These are phyloP conservation scores for Ips typographus DNA, from an alignment of 1,140 invertebrate species.

Conservation along the genomic window DNA sequence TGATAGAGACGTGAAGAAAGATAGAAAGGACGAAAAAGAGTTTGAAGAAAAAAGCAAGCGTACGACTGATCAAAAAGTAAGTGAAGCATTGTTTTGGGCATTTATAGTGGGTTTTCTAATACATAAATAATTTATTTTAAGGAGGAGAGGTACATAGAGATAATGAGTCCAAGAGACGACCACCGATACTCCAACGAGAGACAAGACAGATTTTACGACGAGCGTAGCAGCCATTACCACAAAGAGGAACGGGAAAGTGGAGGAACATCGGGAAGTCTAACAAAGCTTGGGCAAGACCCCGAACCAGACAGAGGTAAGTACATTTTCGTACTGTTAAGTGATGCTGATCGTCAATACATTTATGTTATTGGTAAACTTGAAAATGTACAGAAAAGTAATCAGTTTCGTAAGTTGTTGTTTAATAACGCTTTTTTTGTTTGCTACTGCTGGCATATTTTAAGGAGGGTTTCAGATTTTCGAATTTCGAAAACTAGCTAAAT, in stretches of 20 bases:
- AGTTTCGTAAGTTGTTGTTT: no score
- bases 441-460: no score
- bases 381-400: no score
- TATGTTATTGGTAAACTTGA: no score
- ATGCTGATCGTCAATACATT: no score
- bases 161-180: conserved; percentile 50
- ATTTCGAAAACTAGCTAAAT: no score
- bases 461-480: no score
- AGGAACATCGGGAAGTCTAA: conserved; percentile 34
- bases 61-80: conserved; percentile 23
- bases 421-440: no score
- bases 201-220: conserved; percentile 50
- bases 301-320: conserved; percentile 50
- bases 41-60: conserved; percentile 32
- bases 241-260: conserved; percentile 50
- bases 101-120: background rate
- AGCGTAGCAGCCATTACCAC: conserved; percentile 51
- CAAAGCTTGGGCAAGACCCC: conserved; percentile 47
- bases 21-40: conserved; percentile 46
- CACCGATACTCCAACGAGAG: conserved; percentile 41
- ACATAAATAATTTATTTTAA: conserved; percentile 32
- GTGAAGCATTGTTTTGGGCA: background rate
- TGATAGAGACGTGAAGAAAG: conserved; percentile 48
- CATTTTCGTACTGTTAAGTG: background rate
- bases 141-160: conserved; percentile 55